These are phyloP conservation scores for Recurvirostra avosetta DNA, from an alignment of 2,113 vertebrate genomes.

Conservation along the genomic window DNA sequence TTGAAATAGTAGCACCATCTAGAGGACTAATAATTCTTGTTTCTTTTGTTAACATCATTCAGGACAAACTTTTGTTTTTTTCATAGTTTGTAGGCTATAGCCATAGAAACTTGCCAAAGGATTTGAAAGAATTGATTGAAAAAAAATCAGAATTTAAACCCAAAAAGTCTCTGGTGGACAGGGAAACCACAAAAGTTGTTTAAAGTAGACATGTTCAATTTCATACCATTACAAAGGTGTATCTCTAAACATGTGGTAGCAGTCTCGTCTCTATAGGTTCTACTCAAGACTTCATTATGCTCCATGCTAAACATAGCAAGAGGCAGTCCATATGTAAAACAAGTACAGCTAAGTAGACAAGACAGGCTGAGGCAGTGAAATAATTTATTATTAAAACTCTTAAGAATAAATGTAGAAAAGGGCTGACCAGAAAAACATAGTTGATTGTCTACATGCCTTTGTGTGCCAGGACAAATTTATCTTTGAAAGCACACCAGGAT, in stretches of 20 bases:
- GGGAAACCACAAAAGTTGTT: background rate
- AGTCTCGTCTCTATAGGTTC: background rate
- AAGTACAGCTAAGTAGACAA: background rate
- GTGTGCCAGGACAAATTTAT: background rate
- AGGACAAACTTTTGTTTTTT: background rate
- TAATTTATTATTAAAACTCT: background rate
- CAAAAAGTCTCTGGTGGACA: background rate
- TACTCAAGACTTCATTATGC: background rate
- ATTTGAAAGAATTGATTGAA: background rate
- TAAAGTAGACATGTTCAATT: background rate
- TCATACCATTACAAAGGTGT: background rate
- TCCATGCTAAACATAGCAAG: background rate
- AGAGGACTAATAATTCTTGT: slow-evolving; percentile 32
- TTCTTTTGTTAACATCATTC: background rate
- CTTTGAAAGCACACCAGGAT: background rate
- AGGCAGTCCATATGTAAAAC: background rate
- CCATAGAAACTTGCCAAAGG: background rate
- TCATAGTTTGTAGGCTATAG: background rate
- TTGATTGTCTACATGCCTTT: background rate
- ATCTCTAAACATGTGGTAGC: background rate
- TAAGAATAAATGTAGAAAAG: background rate
- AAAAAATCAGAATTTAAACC: background rate
- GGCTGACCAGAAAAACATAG: background rate
- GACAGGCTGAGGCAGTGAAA: background rate
- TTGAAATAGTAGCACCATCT: slow-evolving; percentile 60